Evolutionary conservation across 2,797 vertebrate species (phyloP).

Genomic region (Leucoraja ocellata): DNA sequence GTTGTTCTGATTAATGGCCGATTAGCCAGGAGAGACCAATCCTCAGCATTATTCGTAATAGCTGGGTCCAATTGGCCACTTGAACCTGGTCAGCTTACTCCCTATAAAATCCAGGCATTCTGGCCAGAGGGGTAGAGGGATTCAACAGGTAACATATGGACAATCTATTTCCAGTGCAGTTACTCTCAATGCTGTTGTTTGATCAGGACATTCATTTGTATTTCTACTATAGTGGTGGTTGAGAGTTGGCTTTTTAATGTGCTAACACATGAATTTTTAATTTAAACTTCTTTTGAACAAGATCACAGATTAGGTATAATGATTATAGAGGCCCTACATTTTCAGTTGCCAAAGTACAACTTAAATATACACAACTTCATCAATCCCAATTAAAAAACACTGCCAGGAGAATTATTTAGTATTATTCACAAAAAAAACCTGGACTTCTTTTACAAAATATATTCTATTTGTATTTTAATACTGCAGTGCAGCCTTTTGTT

Average conservation of each 20-base stretch:
- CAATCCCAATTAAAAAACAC: background rate
- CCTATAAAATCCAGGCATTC: too few relatives aligned
- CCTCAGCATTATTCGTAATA: too few relatives aligned
- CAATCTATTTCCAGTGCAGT: background rate
- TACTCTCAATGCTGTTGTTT: background rate
- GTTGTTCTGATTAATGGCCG: too few relatives aligned
- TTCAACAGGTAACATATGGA: background rate
- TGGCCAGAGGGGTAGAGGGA: too few relatives aligned
- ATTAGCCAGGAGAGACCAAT: too few relatives aligned
- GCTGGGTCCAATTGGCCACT: too few relatives aligned
- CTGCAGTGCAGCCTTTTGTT: background rate
- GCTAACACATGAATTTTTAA: background rate
- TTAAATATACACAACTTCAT: background rate
- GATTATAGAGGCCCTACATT: background rate
- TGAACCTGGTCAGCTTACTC: too few relatives aligned
- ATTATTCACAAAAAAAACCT: background rate
- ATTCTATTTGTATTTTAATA: background rate
- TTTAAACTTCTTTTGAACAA: background rate
- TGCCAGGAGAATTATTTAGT: background rate
- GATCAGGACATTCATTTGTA: background rate
- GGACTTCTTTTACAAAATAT: background rate
- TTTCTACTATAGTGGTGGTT: background rate
- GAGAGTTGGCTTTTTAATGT: background rate
- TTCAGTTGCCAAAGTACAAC: background rate
- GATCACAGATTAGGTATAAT: background rate